phyloP scores from a whole-genome alignment of 2,888 invertebrate genomes.

The Tiliacea aurago region DNA sequence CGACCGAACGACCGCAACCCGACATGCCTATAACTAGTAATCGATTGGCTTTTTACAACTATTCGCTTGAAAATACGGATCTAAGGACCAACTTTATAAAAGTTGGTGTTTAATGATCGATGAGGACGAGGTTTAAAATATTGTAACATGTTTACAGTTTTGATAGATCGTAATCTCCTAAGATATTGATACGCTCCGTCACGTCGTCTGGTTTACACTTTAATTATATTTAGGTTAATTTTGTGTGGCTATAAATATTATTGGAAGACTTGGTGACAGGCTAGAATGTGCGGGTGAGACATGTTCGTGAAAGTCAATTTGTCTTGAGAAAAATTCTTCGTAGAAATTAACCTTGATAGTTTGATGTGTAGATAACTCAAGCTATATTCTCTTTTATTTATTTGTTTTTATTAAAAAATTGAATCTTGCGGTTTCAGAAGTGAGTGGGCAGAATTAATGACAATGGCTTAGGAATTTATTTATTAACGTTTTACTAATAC shows the following conservation, averaged over 20 bases:
- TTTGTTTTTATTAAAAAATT: not conserved
- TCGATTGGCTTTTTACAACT: slow-evolving; percentile 60
- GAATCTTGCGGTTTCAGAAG: not conserved
- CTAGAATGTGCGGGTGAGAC: slow-evolving; percentile 4
- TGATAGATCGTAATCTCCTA: slow-evolving; percentile 55
- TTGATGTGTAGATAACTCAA: not conserved
- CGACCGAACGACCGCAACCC: slow-evolving; percentile 59
- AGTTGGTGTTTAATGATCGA: slow-evolving; percentile 51
- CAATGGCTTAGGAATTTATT: slow-evolving; percentile 27
- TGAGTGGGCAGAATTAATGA: slow-evolving; percentile 1
- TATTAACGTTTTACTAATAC: slow-evolving; percentile 24
- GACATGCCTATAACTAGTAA: slow-evolving; percentile 68
- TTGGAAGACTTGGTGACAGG: slow-evolving; percentile 13
- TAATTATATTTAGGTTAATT: slow-evolving; percentile 34
- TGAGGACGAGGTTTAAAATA: slow-evolving; percentile 14
- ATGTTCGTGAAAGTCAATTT: slow-evolving; percentile 27
- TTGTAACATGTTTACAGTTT: slow-evolving; percentile 36
- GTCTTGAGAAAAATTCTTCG: slow-evolving; percentile 3
- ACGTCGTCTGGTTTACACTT: slow-evolving; percentile 24
- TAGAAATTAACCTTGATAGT: slow-evolving; percentile 1
- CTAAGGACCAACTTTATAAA: slow-evolving; percentile 35
- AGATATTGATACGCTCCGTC: slow-evolving; percentile 25
- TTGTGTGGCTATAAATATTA: slow-evolving; percentile 38
- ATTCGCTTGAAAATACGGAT: slow-evolving; percentile 52
- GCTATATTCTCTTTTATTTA: not conserved